Evolutionary conservation across 2,113 vertebrate species (phyloP).

Genomic region (Lophura nycthemera): DNA sequence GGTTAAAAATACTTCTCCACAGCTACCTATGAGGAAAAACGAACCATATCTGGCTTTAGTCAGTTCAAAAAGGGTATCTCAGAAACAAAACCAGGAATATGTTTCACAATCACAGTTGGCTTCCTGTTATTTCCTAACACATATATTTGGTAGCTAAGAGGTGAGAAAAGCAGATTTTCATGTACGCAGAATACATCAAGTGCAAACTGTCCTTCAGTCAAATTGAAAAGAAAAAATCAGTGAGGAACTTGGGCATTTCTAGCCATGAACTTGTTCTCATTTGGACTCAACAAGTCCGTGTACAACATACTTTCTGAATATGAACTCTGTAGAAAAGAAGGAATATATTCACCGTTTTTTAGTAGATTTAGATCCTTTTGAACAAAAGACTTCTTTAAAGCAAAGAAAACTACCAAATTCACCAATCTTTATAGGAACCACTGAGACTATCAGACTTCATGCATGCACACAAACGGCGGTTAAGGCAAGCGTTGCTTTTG

Average conservation of each 20-base stretch:
- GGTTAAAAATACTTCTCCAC: not conserved
- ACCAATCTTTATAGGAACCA: not conserved
- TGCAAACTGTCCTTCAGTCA: not conserved
- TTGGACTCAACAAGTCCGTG: not conserved
- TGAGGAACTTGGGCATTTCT: not conserved
- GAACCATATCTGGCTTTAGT: not conserved
- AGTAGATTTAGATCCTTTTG: not conserved
- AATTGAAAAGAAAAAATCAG: not conserved
- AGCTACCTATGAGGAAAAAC: not conserved
- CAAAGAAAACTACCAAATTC: not conserved
- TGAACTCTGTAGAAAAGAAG: not conserved
- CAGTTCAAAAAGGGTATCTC: not conserved
- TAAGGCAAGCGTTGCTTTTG: not conserved
- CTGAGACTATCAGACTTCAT: not conserved
- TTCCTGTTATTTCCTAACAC: not conserved
- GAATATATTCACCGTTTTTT: not conserved
- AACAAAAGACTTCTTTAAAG: not conserved
- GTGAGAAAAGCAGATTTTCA: not conserved
- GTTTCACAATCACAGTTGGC: not conserved
- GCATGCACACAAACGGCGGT: not conserved
- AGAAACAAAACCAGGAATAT: not conserved
- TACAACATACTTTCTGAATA: not conserved
- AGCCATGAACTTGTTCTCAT: not conserved
- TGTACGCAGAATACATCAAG: not conserved
- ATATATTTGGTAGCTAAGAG: not conserved